Percentiles rank a stretch among this genome's conserved stretches.
phyloP scores from a whole-genome alignment of 2,797 vertebrate species.

The Phataginus tricuspis region DNA sequence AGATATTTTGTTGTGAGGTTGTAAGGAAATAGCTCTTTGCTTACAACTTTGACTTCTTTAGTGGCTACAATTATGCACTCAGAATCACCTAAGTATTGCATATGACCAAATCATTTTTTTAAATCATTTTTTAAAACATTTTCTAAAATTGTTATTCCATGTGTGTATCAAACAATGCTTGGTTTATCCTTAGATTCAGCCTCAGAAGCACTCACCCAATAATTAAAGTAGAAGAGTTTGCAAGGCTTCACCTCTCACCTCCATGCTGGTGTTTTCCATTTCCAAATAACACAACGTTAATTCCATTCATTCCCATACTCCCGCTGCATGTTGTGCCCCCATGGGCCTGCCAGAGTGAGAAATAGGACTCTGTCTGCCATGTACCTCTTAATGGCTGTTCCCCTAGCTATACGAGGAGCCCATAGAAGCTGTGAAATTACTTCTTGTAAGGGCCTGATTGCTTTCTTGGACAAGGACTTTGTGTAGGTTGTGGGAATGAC shows the following conservation, averaged over 20 bases:
- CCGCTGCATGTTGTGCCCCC: accelerated
- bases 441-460: neutral
- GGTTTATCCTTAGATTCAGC: neutral
- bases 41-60: neutral
- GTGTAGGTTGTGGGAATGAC: neutral
- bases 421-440: neutral
- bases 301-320: neutral
- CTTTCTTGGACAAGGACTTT: neutral
- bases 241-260: neutral
- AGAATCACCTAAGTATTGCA: neutral
- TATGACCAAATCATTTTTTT: neutral
- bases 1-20: neutral
- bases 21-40: neutral
- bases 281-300: neutral
- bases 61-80: too few relatives aligned
- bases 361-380: accelerated
- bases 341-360: neutral
- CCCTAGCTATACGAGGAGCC: neutral
- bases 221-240: neutral
- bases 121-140: neutral
- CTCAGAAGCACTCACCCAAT: neutral
- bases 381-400: neutral
- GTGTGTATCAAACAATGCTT: neutral
- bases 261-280: neutral
- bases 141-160: neutral